Base-by-base conservation (phyloP, 1,140 invertebrate genomes). In the Onthophagus taurus region DNA sequence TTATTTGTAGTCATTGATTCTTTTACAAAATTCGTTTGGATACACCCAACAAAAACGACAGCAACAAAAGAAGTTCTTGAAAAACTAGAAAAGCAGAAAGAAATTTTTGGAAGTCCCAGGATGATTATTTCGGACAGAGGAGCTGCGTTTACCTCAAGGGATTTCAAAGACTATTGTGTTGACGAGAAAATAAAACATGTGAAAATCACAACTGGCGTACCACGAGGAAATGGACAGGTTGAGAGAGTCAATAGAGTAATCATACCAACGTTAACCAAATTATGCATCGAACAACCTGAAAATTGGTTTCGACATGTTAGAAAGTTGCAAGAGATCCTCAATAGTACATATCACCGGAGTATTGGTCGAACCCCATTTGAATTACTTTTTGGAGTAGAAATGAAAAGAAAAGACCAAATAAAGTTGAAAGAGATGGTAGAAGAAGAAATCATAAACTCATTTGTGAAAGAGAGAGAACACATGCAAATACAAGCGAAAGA, bases 11-110 rank as follows among this genome's bases (percentile, higher is more conserved):
- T 70, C 1, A 50, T 65, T 4, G 61, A 68, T 45, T 53, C 44
- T 2, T 69, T 67, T 51, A 58, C 60, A 1, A 68, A 69, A 34
- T 69, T 65, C 51, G 45, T 51, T 1, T 65, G 58, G 57, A 9
- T 69, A 30, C 65, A 59, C 44, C 52, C 64, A 2, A 52, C 58
- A 7, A 64, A 63, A 20, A 50, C 52, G 1, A 60, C 58, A 2
- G 54, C 57, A 3, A 48, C 54, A 1, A 47, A 45, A 30, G 56
- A 62, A 33, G 41, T 33, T 1, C 31, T 33, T 6, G 18, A 4
- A 18, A 43, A 31, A 21, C n/a, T 33, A 11, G 7, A 43, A 23
- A 9, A 19, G 19, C 41, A 43, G 11, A 31, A 23, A 23, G 35
- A 44, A 23, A 14, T 12, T 43, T 43, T 43, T 45, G 50, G 49